Conservation (phyloP, 2,888 invertebrate genomes). For the Callosobruchus maculatus region DNA sequence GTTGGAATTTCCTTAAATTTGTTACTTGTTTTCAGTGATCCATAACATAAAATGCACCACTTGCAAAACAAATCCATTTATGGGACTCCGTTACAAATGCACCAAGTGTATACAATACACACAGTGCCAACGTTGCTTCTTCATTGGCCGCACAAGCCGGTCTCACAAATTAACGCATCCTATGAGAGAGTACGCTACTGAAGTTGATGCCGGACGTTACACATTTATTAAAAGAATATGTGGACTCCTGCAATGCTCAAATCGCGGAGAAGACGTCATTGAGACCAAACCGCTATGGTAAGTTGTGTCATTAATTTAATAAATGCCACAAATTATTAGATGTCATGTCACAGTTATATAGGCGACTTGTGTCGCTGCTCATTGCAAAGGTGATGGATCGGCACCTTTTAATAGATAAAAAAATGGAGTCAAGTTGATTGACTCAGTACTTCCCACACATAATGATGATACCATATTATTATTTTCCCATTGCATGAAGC, state of each 20-base stretch:
- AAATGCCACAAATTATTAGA: too few species aligned
- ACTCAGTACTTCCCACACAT: too few species aligned
- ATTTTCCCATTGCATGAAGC: too few species aligned
- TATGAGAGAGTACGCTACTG: constrained; percentile 60
- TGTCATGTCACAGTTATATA: too few species aligned
- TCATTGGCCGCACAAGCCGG: constrained; percentile 56
- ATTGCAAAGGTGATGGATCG: too few species aligned
- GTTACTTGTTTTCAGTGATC: constrained; percentile 44
- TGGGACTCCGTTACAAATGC: constrained; percentile 63
- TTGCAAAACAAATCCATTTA: constrained; percentile 57
- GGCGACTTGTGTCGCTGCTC: too few species aligned
- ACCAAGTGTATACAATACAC: constrained; percentile 62
- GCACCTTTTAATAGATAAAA: too few species aligned
- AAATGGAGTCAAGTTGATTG: too few species aligned
- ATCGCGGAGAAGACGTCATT: constrained; percentile 22
- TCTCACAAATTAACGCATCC: constrained; percentile 65
- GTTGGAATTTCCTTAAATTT: too few species aligned
- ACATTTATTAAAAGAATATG: constrained; percentile 37
- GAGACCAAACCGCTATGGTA: constrained; percentile 49
- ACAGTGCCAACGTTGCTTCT: constrained; percentile 67
- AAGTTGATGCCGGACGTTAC: constrained; percentile 34
- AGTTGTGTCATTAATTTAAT: not conserved
- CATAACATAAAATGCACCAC: constrained; percentile 61
- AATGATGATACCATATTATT: too few species aligned
- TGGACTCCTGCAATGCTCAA: constrained; percentile 34